Evolutionary conservation across 1,140 invertebrate species (phyloP), one percentile per base, ranked within the genome.

Genomic region (Trichonephila clavipes): DNA sequence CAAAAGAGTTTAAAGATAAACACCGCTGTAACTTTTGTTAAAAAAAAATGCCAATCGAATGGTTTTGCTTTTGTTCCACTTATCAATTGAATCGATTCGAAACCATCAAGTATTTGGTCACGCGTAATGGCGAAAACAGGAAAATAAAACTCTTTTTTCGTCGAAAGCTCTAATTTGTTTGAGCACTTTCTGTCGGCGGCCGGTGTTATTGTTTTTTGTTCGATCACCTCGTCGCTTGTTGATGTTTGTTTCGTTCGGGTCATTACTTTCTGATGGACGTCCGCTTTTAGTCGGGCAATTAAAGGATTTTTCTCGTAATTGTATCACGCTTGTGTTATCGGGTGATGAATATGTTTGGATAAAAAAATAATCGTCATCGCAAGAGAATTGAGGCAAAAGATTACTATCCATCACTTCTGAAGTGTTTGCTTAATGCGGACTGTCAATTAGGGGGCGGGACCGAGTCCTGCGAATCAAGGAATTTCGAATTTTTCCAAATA

Each of bases 51-150:
- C 62, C 14, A 34, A 72, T 28, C 69, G 14, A 14, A 34, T 12
- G 24, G 14, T 12, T 51, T 59, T 34, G 44, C 24, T 87, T 61
- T 62, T 62, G 85, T 87, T 59, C 85, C 59, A 87, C 5, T 62
- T 87, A 59, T 87, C 44, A 87, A 87, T 34, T 24, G 58, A 87
- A 61, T 61, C 85, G 85, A 62, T 62, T 87, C 85, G 4, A 87
- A 87, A 87, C 24, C 51, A 51, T 83, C 44, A 40, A n/a, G 28
- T 58, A 19, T 7, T 58, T 28, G 24, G 51, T 61, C 85, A 59
- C 59, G 59, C 51, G 61, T 28, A 87, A 87, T 87, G 58, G 59
- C n/a, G n/a, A 34, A 21, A 5, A 28, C 69, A 72, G 69, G 69
- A 34, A 34, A 72, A 72, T 5, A 24, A 72, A 72, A 72, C 34